phyloP scores from a whole-genome alignment of 92 coral and sea anemone genomes.

The Pocillopora grandis region DNA sequence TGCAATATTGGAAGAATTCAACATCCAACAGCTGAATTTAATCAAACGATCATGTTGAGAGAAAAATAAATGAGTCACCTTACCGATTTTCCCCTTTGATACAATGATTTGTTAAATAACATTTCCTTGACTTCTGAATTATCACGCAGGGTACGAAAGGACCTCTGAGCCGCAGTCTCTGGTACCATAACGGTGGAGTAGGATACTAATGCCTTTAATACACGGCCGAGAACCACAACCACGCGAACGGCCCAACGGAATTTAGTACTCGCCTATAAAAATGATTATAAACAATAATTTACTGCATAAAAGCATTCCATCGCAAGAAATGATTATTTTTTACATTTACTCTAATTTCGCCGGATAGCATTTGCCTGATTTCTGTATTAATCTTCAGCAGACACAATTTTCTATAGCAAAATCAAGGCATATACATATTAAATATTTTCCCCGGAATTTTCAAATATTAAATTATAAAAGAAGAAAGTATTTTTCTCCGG shows the following conservation, averaged over 20 bases:
- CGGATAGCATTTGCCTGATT: too few relatives aligned
- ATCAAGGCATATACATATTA: too few relatives aligned
- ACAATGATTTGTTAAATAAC: slow-evolving; percentile 82
- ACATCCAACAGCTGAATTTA: too few relatives aligned
- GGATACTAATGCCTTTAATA: slow-evolving; percentile 49
- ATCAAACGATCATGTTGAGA: too few relatives aligned
- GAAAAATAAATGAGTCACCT: slow-evolving; percentile 9
- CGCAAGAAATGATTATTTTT: background rate
- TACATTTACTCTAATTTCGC: too few relatives aligned
- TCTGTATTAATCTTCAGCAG: too few relatives aligned
- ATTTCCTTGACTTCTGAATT: slow-evolving; percentile 84
- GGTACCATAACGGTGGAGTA: slow-evolving; percentile 64
- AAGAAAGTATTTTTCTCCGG: too few relatives aligned
- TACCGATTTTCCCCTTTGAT: slow-evolving; percentile 86
- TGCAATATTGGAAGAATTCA: too few relatives aligned
- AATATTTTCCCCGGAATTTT: too few relatives aligned
- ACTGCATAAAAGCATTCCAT: background rate
- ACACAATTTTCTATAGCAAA: too few relatives aligned
- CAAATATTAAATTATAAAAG: too few relatives aligned
- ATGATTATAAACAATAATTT: background rate
- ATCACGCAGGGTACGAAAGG: slow-evolving; percentile 79
- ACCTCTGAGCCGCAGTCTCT: slow-evolving; percentile 85
- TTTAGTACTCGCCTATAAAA: slow-evolving; percentile 59
- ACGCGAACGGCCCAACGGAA: slow-evolving; percentile 69
- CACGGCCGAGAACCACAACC: slow-evolving; percentile 60